phyloP scores from a whole-genome alignment of 2,888 invertebrate species.

The Xylota segnis region DNA sequence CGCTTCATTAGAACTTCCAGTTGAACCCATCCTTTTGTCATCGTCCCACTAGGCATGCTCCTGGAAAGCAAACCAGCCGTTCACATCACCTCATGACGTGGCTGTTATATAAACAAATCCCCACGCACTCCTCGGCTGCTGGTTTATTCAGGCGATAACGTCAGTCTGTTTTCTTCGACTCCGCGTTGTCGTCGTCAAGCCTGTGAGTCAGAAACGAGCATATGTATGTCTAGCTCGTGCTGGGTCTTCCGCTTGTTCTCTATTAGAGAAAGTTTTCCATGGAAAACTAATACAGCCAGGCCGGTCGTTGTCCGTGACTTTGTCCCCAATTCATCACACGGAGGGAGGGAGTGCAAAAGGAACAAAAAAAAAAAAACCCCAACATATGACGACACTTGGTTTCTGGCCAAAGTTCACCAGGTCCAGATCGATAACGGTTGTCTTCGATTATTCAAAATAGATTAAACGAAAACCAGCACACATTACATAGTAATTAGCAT shows the following conservation, averaged over 20 bases:
- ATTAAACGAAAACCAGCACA: not conserved
- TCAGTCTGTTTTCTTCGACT: conserved; percentile 8
- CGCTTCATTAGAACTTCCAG: not conserved
- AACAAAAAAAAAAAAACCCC: not conserved
- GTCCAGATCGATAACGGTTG: conserved; percentile 15
- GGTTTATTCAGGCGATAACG: conserved; percentile 29
- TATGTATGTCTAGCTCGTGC: not conserved
- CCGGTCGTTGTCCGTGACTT: not conserved
- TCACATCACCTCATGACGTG: conserved; percentile 52
- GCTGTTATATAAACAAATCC: conserved; percentile 57
- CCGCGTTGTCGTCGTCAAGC: conserved; percentile 5
- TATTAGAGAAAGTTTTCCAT: conserved; percentile 25
- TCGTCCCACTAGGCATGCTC: conserved; percentile 25
- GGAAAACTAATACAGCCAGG: not conserved
- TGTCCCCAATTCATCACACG: not conserved
- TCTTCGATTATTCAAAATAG: not conserved
- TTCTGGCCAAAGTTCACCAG: not conserved
- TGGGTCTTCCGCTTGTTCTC: conserved; percentile 8
- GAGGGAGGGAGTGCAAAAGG: not conserved
- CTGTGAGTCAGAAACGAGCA: conserved; percentile 23
- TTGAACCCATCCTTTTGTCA: not conserved
- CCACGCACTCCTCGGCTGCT: not conserved
- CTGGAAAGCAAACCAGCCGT: not conserved
- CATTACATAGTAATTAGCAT: not conserved
- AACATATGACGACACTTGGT: not conserved